Evolutionary conservation across 2,888 invertebrate species (phyloP).

Genomic region (Sminthurinus aureus): DNA sequence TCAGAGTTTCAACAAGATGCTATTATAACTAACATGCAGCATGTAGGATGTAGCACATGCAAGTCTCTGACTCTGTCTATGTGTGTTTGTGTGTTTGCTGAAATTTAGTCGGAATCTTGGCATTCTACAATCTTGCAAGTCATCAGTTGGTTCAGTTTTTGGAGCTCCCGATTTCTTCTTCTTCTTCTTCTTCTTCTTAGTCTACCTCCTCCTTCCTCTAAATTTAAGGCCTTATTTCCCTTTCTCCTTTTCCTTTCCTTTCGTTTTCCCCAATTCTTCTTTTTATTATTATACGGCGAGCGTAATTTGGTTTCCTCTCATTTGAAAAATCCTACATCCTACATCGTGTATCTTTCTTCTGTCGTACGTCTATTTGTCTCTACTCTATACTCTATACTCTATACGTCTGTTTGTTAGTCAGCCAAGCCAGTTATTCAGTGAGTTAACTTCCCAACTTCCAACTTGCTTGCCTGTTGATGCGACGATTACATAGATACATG

Average conservation of each 20-base stretch:
- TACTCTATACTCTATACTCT: too few relatives aligned
- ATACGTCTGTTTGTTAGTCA: too few relatives aligned
- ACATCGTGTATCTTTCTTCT: too few relatives aligned
- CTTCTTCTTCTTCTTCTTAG: constrained; percentile 23
- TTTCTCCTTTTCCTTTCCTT: constrained; percentile 28
- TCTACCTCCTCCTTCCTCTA: neutral
- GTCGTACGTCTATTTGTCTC: too few relatives aligned
- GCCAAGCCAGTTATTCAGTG: too few relatives aligned
- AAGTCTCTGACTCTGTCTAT: neutral
- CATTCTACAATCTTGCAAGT: constrained; percentile 33
- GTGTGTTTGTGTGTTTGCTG: constrained; percentile 1
- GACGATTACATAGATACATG: too few relatives aligned
- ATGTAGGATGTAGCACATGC: too few relatives aligned
- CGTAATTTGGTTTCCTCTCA: too few relatives aligned
- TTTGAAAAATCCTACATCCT: too few relatives aligned
- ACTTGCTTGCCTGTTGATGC: too few relatives aligned
- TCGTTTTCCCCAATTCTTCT: neutral
- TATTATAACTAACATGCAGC: constrained; percentile 17
- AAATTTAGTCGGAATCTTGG: constrained; percentile 35
- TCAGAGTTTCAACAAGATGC: constrained; percentile 14
- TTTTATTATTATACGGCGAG: neutral
- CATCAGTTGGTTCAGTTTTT: constrained; percentile 36
- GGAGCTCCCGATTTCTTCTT: constrained; percentile 18
- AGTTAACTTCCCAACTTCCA: too few relatives aligned
- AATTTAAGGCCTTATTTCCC: constrained; percentile 19